Evolutionary conservation across 2,888 invertebrate species (phyloP), one percentile per base, ranked within the genome.

Genomic region (Hirtodrosophila duncani): DNA sequence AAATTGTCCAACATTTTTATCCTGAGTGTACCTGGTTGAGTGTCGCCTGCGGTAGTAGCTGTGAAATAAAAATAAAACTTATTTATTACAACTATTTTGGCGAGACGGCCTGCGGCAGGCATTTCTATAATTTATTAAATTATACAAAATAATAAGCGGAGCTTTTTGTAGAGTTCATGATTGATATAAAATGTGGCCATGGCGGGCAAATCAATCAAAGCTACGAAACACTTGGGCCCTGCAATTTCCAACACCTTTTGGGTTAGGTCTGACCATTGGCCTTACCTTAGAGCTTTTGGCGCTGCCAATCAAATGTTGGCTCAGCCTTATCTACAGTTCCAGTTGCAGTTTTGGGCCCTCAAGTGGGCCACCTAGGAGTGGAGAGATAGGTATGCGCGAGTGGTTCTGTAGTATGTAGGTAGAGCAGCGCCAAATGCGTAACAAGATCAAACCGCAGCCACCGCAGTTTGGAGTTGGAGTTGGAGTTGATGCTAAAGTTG

Each of bases 401-500:
- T n/a, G n/a, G n/a, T 6, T 23, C 23, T 26, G 9, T 6, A 26
- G 9, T 26, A 3, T 26, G 4, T 9, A 24, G 39, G 9, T 11
- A 6, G 11, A 34, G 24, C 31, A 49, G 44, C 38, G 34, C 31
- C 52, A 52, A 74, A 74, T 80, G 75, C 81, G 75, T 81, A 81
- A 79, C 75, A 78, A 75, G 81, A 81, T 81, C 79, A 81, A 77
- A 69, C 79, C 80, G 20, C 75, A 74, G 68, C 53, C 72, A 80
- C 77, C 72, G 72, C 77, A 62, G 46, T 14, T 42, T 10, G 14
- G 11, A 34, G 31, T 3, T 39, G 6, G 9, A 14, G 20, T 4
- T 31, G 9, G 14, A 20, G 18, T 5, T 11, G 8, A 27, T 13
- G 23, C 29, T 17, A 13, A 17, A 55, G 38, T 20, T 16, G 37